Evolutionary conservation across 2,797 vertebrate genomes (phyloP), one percentile per base, ranked within the genome.

Genomic region (Pipistrellus pipistrellus): DNA sequence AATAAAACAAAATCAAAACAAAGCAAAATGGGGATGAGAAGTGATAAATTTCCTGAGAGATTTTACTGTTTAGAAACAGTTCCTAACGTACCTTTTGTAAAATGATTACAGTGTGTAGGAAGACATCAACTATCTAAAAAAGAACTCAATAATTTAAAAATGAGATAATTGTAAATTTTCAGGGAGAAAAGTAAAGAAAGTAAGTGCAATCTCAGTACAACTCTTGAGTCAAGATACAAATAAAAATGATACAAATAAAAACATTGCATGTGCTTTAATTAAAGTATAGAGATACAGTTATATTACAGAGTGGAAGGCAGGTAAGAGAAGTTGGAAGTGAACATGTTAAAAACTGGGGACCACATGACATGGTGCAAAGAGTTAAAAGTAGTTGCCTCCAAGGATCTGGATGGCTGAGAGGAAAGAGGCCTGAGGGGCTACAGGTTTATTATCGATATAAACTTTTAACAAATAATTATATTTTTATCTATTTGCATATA

Each of bases 141-240:
- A 75, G 38, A 73, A 35, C 38, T 38, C 20, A 53, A 90, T 77
- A 35, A 84, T 59, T 82, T 86, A 9, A 86, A 92, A 86, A 32
- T 64, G 30, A 89, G 44, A 13, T 53, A n/a, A 83, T 48, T 66
- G 86, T 83, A 77, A 87, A 87, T 86, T 64, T 83, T 75, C 27
- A 80, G 25, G 46, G 59, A 57, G 6, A 11, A 85, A 89, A 83
- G 13, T 51, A 69, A 85, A 82, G 35, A 88, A 73, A 77, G 64
- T 69, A 73, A 77, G 64, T 69, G 30, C 5, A 44, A 68, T 62
- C 48, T 55, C 21, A 35, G 20, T 53, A 66, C 12, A 92, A 18
- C 48, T 64, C 8, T 55, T 82, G 59, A 23, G 69, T 85, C 11
- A 59, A 64, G n/a, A 57, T 62, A 76, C 4, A 30, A 68, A 72